phyloP scores from a whole-genome alignment of 2,113 vertebrate genomes.

The Polypterus bichir region DNA sequence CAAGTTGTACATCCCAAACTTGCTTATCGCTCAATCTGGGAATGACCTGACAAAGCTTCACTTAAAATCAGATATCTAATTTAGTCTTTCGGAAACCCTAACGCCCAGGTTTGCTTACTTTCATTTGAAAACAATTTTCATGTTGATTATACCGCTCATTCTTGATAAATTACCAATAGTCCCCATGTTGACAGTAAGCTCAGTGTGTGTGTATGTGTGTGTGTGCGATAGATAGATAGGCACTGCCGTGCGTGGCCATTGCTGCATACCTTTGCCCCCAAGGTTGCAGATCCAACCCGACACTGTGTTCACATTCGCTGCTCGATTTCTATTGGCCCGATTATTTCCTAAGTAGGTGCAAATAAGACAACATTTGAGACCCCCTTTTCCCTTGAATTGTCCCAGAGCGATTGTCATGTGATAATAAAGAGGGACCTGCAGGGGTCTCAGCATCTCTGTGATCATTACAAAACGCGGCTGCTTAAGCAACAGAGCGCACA shows the following conservation, averaged over 20 bases:
- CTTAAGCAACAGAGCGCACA: constrained; percentile 31
- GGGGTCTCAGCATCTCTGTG: constrained; percentile 53
- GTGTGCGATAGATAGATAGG: constrained; percentile 6
- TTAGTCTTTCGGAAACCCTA: too few relatives aligned
- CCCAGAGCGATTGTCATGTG: constrained; percentile 68
- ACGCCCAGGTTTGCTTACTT: too few relatives aligned
- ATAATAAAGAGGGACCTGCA: constrained; percentile 63
- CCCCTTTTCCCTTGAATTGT: constrained; percentile 34
- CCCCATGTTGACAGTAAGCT: too few relatives aligned
- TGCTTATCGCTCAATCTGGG: too few relatives aligned
- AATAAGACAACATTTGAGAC: constrained; percentile 22
- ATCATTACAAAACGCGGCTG: constrained; percentile 64
- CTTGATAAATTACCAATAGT: too few relatives aligned
- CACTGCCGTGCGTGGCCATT: background rate
- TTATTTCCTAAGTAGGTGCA: constrained; percentile 18
- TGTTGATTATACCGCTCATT: too few relatives aligned
- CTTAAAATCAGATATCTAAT: too few relatives aligned
- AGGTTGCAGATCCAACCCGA: background rate
- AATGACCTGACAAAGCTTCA: too few relatives aligned
- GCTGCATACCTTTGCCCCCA: too few relatives aligned
- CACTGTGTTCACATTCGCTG: background rate
- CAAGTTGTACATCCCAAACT: too few relatives aligned
- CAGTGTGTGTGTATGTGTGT: constrained; percentile 7
- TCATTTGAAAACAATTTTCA: too few relatives aligned
- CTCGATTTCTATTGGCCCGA: background rate